Conservation (phyloP, 2,888 invertebrate species). For the Cosmia trapezina region DNA sequence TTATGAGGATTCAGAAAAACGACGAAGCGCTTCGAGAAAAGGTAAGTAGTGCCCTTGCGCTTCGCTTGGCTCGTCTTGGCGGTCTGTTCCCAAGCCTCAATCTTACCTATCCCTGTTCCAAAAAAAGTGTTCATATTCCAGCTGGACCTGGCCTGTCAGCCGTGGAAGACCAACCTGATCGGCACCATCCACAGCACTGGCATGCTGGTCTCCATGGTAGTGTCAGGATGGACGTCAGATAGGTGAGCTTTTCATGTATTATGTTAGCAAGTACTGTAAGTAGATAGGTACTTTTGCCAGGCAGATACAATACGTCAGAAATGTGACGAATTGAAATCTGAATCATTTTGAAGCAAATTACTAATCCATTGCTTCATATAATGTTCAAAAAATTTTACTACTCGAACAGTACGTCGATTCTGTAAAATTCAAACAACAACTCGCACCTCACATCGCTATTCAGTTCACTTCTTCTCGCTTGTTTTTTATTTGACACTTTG, state of each 20-base stretch:
- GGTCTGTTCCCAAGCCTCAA: not conserved
- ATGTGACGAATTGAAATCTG: not conserved
- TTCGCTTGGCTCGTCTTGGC: too few relatives aligned
- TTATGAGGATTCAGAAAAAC: too few relatives aligned
- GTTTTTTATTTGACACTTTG: too few relatives aligned
- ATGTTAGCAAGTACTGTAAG: not conserved
- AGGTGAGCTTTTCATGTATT: slow-evolving; percentile 66
- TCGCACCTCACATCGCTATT: too few relatives aligned
- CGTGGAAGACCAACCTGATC: slow-evolving; percentile 79
- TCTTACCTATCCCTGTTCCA: not conserved
- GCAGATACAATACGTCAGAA: not conserved
- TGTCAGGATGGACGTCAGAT: slow-evolving; percentile 80
- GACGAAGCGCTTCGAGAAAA: too few relatives aligned
- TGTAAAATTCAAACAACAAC: too few relatives aligned
- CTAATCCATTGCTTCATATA: too few relatives aligned
- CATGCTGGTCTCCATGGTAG: slow-evolving; percentile 78
- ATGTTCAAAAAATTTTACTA: too few relatives aligned
- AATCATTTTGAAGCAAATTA: too few relatives aligned
- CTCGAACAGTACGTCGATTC: too few relatives aligned
- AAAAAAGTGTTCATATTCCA: slow-evolving; percentile 59
- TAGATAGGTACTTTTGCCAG: not conserved
- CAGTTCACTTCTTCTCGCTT: too few relatives aligned
- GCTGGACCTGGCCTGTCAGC: slow-evolving; percentile 82
- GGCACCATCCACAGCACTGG: slow-evolving; percentile 82
- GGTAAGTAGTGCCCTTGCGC: too few relatives aligned